Percentiles rank a stretch among this genome's conserved stretches.
Evolutionary conservation across 2,113 vertebrate genomes (phyloP).

Genomic region (Reinhardtius hippoglossoides): DNA sequence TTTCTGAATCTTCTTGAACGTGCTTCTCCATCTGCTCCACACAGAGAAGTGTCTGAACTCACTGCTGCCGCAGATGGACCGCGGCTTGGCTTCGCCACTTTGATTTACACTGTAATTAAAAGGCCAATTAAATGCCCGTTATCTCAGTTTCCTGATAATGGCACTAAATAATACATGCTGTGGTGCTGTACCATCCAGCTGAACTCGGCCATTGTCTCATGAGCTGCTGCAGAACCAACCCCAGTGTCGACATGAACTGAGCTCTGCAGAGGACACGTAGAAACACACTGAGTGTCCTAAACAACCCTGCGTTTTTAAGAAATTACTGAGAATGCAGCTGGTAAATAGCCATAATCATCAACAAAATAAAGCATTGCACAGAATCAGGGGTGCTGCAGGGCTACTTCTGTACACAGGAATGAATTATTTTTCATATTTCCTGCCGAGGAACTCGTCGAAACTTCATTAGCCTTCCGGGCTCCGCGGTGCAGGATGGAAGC

Average conservation of each 20-base stretch:
- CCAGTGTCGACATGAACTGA: slow-evolving; percentile 57
- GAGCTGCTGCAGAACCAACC: slow-evolving; percentile 14
- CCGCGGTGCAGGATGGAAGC: slow-evolving; percentile 27
- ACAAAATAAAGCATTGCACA: slow-evolving; percentile 19
- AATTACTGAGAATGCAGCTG: slow-evolving; percentile 55
- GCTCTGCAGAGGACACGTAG: slow-evolving; percentile 27
- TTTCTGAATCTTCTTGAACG: slow-evolving; percentile 16
- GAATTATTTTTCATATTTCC: slow-evolving; percentile 31
- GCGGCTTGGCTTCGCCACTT: slow-evolving; percentile 30
- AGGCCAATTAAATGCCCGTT: slow-evolving; percentile 68
- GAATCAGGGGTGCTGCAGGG: slow-evolving; percentile 7
- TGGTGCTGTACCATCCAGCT: slow-evolving; percentile 43
- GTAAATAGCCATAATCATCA: slow-evolving; percentile 52
- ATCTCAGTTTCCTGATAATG: slow-evolving; percentile 58
- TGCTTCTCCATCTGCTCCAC: slow-evolving; percentile 50
- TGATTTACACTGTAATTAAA: slow-evolving; percentile 72
- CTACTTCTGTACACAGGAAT: slow-evolving; percentile 11
- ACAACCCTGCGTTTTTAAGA: slow-evolving; percentile 28
- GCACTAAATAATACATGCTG: slow-evolving; percentile 48
- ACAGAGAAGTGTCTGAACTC: slow-evolving; percentile 21
- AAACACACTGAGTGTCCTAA: slow-evolving; percentile 37
- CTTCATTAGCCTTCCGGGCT: slow-evolving; percentile 56
- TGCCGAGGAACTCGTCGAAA: slow-evolving; percentile 42
- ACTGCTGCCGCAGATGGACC: slow-evolving; percentile 36
- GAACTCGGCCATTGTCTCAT: slow-evolving; percentile 43